phyloP scores from a whole-genome alignment of 1,140 invertebrate genomes.

The Apis dorsata region DNA sequence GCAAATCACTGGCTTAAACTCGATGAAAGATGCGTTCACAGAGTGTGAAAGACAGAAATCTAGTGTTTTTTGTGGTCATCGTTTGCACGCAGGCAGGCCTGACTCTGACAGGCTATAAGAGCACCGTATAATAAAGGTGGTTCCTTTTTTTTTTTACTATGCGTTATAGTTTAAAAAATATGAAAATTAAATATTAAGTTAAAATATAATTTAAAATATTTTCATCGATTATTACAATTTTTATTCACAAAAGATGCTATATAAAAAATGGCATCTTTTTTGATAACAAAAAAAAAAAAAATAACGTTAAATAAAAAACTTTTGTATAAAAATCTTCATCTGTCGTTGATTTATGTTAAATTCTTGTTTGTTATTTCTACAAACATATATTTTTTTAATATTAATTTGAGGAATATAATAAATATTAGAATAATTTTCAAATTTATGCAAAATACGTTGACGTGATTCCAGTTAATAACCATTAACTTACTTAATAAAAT shows the following conservation, averaged over 20 bases:
- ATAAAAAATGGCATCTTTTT: background rate
- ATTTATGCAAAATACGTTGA: too few species aligned
- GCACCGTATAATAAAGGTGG: background rate
- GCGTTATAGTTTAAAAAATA: background rate
- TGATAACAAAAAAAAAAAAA: too few species aligned
- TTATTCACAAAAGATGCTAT: background rate
- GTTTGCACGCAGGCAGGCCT: background rate
- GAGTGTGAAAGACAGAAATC: slow-evolving; percentile 5
- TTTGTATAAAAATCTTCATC: too few species aligned
- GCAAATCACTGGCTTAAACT: background rate
- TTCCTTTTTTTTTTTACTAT: background rate
- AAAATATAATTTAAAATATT: background rate
- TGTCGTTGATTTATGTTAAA: too few species aligned
- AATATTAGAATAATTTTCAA: too few species aligned
- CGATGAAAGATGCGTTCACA: background rate
- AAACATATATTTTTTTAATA: too few species aligned
- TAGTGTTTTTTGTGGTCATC: slow-evolving; percentile 8
- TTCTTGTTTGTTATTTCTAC: too few species aligned
- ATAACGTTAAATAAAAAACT: too few species aligned
- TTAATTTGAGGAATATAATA: too few species aligned
- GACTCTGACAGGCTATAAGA: background rate
- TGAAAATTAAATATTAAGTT: background rate
- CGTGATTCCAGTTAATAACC: too few species aligned
- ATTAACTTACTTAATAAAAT: too few species aligned
- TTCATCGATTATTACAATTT: background rate